Evolutionary conservation across 2,113 vertebrate genomes (phyloP).

Genomic region (Serilophus lunatus): DNA sequence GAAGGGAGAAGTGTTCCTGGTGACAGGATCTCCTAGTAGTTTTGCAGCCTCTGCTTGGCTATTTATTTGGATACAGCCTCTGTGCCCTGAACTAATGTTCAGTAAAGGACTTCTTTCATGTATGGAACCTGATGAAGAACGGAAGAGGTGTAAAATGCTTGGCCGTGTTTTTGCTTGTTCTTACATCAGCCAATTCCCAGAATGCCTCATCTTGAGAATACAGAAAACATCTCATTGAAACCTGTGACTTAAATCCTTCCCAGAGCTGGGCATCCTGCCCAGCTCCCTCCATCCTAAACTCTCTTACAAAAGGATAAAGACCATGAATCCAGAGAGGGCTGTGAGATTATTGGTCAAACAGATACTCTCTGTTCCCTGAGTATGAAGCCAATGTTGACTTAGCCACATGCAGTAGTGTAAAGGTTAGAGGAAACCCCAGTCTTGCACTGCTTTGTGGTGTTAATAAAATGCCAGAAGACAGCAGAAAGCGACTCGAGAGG

Average conservation of each 20-base stretch:
- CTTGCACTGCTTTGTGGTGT: background rate
- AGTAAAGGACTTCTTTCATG: background rate
- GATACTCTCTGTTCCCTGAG: background rate
- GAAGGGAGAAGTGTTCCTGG: background rate
- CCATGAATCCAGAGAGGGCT: background rate
- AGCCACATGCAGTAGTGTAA: background rate
- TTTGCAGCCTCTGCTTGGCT: background rate
- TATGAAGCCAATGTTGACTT: background rate
- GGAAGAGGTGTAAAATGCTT: background rate
- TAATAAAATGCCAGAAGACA: background rate
- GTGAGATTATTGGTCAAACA: background rate
- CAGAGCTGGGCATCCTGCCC: background rate
- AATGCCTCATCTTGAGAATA: background rate
- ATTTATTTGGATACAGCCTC: background rate
- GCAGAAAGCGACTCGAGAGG: background rate
- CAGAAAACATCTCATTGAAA: background rate
- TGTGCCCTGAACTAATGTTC: background rate
- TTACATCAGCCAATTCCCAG: background rate
- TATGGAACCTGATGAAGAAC: background rate
- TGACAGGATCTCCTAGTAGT: background rate
- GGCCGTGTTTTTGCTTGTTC: background rate
- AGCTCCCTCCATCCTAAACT: background rate
- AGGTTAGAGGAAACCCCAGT: background rate
- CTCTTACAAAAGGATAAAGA: background rate
- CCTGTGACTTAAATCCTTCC: background rate